Evolutionary conservation across 2,888 invertebrate genomes (phyloP).

Genomic region (Litoditis marina): DNA sequence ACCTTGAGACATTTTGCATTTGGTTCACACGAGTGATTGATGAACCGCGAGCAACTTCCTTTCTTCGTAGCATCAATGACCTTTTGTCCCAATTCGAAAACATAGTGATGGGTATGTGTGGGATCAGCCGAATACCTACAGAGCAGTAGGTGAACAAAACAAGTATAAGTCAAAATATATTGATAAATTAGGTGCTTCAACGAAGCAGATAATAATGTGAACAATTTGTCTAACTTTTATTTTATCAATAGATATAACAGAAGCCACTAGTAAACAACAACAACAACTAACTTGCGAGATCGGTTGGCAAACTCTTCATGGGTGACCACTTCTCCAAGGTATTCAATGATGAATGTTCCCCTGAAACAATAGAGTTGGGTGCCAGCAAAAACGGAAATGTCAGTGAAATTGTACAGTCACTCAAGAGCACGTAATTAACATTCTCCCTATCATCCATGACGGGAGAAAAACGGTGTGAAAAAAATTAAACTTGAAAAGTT

Average conservation of each 20-base stretch:
- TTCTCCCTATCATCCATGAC: no score
- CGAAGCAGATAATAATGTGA: no score
- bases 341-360: slow-evolving; percentile 93
- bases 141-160: no score
- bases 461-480: slow-evolving; percentile 3
- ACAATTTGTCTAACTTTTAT: no score
- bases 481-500: no score
- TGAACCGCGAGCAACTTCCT: slow-evolving; percentile 93
- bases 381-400: no score
- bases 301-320: slow-evolving; percentile 29
- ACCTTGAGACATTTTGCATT: slow-evolving; percentile 95
- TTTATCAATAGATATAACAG: no score
- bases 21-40: slow-evolving; percentile 98
- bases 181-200: no score
- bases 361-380: slow-evolving; percentile 65
- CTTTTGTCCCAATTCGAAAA: slow-evolving; percentile 87
- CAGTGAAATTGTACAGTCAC: no score
- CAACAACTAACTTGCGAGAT: slow-evolving; percentile 17
- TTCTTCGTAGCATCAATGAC: slow-evolving; percentile 93
- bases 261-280: not conserved
- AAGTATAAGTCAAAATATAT: no score
- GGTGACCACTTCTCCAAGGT: slow-evolving; percentile 85
- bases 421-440: no score
- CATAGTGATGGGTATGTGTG: slow-evolving; percentile 89
- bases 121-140: slow-evolving; percentile 64